phyloP scores from a whole-genome alignment of 2,113 vertebrate genomes.

The Urocolius indicus region DNA sequence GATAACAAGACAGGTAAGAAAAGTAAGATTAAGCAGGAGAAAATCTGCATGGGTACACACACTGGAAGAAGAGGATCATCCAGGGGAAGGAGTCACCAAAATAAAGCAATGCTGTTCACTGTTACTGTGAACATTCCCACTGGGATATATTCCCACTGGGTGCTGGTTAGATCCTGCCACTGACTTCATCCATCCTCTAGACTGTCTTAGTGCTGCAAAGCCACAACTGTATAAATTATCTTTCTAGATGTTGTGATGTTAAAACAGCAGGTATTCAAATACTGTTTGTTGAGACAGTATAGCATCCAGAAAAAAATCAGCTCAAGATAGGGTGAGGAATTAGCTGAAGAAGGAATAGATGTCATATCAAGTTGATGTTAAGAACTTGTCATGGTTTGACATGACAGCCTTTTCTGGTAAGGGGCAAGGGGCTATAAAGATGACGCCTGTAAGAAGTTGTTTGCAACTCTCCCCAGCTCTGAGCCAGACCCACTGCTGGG shows the following conservation, averaged over 20 bases:
- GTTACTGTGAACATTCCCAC: neutral
- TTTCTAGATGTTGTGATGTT: neutral
- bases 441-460: too few species aligned
- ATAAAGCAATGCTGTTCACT: neutral
- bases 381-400: too few species aligned
- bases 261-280: neutral
- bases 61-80: neutral
- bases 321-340: neutral
- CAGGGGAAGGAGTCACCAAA: neutral
- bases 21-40: neutral
- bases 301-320: neutral
- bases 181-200: neutral
- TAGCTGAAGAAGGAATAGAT: neutral
- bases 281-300: neutral
- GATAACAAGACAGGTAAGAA: neutral
- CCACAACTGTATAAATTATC: neutral
- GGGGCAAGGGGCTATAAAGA: too few species aligned
- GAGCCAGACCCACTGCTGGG: too few species aligned
- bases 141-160: fast-evolving
- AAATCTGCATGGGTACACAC: neutral
- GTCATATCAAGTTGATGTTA: neutral
- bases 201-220: neutral
- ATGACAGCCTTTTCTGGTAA: too few species aligned
- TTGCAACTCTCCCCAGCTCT: too few species aligned
- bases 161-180: neutral